Evolutionary conservation across 2,888 invertebrate genomes (phyloP).

Genomic region (Allolobophora icterica): DNA sequence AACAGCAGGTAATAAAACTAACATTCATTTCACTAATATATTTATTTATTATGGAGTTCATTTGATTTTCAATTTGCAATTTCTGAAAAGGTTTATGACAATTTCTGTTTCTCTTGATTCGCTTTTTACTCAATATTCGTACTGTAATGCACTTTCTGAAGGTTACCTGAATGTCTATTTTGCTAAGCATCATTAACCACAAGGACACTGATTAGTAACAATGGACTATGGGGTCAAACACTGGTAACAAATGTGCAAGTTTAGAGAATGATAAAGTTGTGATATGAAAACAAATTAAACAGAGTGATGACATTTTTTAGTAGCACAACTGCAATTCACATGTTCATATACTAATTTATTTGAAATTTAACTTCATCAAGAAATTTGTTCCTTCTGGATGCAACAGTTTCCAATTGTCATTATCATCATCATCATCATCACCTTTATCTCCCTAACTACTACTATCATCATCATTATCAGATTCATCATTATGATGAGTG

Average conservation of each 20-base stretch:
- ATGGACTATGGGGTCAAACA: background rate
- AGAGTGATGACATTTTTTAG: background rate
- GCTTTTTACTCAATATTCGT: background rate
- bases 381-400: background rate
- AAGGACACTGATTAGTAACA: too few relatives aligned
- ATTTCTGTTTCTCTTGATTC: background rate
- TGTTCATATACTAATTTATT: background rate
- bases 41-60: slow-evolving; percentile 9
- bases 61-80: background rate
- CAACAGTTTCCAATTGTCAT: background rate
- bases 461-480: background rate
- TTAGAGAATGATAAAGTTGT: background rate
- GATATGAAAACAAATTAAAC: background rate
- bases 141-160: background rate
- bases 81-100: too few relatives aligned
- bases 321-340: background rate
- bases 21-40: background rate
- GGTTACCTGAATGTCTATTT: background rate
- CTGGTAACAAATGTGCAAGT: background rate
- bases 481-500: background rate
- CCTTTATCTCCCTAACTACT: background rate
- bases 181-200: background rate
- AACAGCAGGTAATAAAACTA: background rate
- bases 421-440: background rate
- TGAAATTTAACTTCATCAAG: background rate